These are phyloP conservation scores for Stenichneumon culpator DNA, from an alignment of 2,888 invertebrate species.

Conservation along the genomic window DNA sequence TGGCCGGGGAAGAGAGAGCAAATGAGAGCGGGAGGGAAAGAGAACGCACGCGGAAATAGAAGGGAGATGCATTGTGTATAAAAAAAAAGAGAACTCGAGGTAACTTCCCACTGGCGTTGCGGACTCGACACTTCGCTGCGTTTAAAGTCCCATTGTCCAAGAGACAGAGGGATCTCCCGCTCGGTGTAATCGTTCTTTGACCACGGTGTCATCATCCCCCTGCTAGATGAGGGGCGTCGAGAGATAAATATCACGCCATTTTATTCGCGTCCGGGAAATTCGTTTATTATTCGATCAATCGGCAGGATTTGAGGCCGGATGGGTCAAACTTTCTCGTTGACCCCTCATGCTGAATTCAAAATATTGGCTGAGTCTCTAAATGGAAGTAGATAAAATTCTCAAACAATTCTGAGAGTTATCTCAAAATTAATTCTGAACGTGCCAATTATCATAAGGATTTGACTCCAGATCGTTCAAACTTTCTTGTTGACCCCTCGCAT, in stretches of 20 bases:
- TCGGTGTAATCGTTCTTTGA: constrained; percentile 50
- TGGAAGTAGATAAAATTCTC: not conserved
- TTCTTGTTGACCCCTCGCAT: not conserved
- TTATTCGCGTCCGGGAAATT: not conserved
- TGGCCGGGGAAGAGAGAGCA: constrained; percentile 42
- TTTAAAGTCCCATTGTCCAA: constrained; percentile 65
- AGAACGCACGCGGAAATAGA: constrained; percentile 47
- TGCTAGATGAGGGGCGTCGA: constrained; percentile 5
- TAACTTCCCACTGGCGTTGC: constrained; percentile 54
- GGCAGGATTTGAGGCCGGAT: not conserved
- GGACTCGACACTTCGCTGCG: constrained; percentile 59
- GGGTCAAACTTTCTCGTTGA: not conserved
- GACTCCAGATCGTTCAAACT: not conserved
- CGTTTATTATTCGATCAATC: not conserved
- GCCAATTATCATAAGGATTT: not conserved
- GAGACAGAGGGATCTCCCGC: constrained; percentile 25
- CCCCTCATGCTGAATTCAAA: not conserved
- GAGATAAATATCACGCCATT: constrained; percentile 23
- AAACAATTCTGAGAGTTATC: not conserved
- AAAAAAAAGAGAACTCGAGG: constrained; percentile 22
- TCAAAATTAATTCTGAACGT: too few species aligned
- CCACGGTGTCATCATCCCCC: constrained; percentile 33
- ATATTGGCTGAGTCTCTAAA: not conserved
- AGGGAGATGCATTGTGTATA: constrained; percentile 5
- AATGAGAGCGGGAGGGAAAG: constrained; percentile 35